phyloP scores from a whole-genome alignment of 2,888 invertebrate species.

The Coelopa pilipes region DNA sequence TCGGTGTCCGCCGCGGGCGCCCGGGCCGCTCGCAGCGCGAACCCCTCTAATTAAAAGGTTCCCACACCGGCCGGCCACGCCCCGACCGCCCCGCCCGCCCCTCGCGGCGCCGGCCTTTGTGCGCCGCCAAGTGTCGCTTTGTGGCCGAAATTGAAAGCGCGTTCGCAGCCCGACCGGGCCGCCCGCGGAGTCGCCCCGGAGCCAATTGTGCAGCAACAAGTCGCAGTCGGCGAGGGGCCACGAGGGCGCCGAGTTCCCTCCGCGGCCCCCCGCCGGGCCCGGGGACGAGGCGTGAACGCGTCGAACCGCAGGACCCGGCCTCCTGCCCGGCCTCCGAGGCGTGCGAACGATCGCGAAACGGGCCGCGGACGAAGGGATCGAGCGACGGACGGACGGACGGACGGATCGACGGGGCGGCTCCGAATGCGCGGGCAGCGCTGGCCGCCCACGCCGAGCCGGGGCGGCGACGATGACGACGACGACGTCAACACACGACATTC shows the following conservation, averaged over 20 bases:
- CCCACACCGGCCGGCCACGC: conserved; percentile 15
- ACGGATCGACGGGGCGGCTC: too few species aligned
- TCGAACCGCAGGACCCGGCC: conserved; percentile 47
- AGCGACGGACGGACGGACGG: too few species aligned
- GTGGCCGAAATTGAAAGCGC: conserved; percentile 44
- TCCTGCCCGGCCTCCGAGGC: conserved; percentile 46
- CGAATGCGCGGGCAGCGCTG: too few species aligned
- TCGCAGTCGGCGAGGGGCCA: background rate
- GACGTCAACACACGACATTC: too few species aligned
- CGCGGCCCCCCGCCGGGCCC: conserved; percentile 14
- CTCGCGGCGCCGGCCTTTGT: conserved; percentile 23
- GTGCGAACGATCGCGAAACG: conserved; percentile 43
- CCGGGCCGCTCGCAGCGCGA: conserved; percentile 15
- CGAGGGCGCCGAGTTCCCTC: background rate
- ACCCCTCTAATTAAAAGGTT: conserved; percentile 25
- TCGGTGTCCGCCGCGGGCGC: too few species aligned
- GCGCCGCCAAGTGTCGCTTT: conserved; percentile 43
- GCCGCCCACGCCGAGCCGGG: too few species aligned
- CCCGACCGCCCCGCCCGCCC: conserved; percentile 24
- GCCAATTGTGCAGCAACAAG: background rate
- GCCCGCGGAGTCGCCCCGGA: background rate
- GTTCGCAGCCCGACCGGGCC: conserved; percentile 45
- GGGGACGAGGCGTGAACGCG: background rate
- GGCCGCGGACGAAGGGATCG: background rate
- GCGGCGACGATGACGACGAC: too few species aligned